Base-by-base conservation (phyloP, 53 echinoderm and acorn worm species). In the Echinarachnius parma region DNA sequence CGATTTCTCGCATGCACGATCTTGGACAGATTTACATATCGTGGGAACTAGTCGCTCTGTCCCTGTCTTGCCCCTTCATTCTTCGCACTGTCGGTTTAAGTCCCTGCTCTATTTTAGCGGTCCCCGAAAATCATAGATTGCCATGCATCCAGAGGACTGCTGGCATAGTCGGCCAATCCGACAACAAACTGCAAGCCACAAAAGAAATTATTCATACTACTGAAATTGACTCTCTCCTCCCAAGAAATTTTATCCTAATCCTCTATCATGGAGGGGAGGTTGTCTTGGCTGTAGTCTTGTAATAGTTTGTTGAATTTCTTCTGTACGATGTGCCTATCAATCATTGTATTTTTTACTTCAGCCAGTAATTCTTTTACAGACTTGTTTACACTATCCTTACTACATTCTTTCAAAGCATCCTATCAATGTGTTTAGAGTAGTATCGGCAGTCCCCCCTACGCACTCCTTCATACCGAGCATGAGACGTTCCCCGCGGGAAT, bases 11-110 rank as follows among this genome's bases (percentile, higher is more conserved):
- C 78, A 82, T 0, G 64, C 82, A 34, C 87, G 77, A 4, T 82
- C 66, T 32, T 87, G 87, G 1, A 82, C 82, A 70, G 82, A 59
- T 48, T 82, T 63, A 44, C 78, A 87, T 5, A 87, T 78, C 10
- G 76, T 80, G 8, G 82, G 62, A 31, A 82, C 48, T n/a, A 82
- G 39, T 22, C 86, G 49, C 16, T 64, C 81, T 34, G 86, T 76
- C 9, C 86, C 80, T 53, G 74, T 56, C 25, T 76, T 77, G n/a
- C n/a, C n/a, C 20, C 77, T 32, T 24, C 53, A 11, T 31, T 46
- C 28, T 1, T 34, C 49, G 15, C 32, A 15, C 1, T 35, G 19
- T 16, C 75, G 31, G 22, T 20, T 33, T 27, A 84, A 44, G 46
- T 11, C 24, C 21, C 62, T 32, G 75, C 75, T 3, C 86, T 81